Evolutionary conservation across 2,797 vertebrate species (phyloP), one percentile per base, ranked within the genome.

Genomic region (Peromyscus attwateri): DNA sequence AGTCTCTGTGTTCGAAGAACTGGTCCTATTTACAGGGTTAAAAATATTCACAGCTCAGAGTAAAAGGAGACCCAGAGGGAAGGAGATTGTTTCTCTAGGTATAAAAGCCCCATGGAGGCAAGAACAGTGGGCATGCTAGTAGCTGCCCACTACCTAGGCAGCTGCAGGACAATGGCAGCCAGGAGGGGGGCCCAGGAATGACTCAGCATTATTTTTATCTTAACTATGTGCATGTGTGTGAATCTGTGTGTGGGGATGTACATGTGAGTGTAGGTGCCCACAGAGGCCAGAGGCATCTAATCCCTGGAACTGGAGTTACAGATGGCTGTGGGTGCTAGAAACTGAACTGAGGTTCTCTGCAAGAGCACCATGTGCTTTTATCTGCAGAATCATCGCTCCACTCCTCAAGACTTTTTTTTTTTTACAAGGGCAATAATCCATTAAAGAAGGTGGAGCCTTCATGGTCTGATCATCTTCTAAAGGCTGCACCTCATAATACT

Each of bases 11-110:
- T 99, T 98, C 98, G 98, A 99, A 98, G 98, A 99, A 98, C 99
- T 98, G 98, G 98, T 96, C 98, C 97, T 99, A 99, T 99, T 98
- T 99, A 99, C 98, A 99, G 97, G 98, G 98, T 99, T 99, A 99
- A 99, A 99, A 99, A 98, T 98, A 98, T 98, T 99, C 97, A 98
- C 98, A 98, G 98, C 98, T 98, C 98, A 87, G 97, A 98, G 97
- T 98, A 97, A 91, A 95, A 96, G 97, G 96, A 52, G 73, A 98
- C 97, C 80, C 66, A 95, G 94, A 73, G 93, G 46, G 77, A 40
- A 31, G 71, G 85, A 71, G 84, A 85, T 57, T 68, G 83, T 43
- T 80, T 88, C 64, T 87, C 83, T 68, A 89, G 94, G 90, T 87
- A 84, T 83, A 46, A 95, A 46, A 87, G 49, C 43, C 77, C 97